Evolutionary conservation across 1,140 invertebrate genomes (phyloP).

Genomic region (Drosophila sp.): DNA sequence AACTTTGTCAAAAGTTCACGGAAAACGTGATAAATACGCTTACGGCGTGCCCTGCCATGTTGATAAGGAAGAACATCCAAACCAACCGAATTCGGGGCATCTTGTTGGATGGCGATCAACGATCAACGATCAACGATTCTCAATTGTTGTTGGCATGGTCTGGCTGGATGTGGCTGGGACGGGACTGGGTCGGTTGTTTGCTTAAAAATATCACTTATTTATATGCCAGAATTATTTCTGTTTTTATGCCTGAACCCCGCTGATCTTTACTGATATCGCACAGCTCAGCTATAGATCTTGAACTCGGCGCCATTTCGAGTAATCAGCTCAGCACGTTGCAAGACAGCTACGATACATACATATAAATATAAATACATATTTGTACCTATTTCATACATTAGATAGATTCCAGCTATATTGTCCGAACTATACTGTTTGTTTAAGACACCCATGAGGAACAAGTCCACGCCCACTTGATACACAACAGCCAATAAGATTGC

Average conservation of each 20-base stretch:
- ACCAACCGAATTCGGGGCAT: conserved; percentile 36
- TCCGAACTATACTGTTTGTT: conserved; percentile 6
- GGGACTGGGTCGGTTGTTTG: conserved; percentile 22
- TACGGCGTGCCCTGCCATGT: conserved; percentile 33
- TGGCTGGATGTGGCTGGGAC: background rate
- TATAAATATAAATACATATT: background rate
- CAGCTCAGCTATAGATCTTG: conserved; percentile 1
- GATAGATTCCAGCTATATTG: conserved; percentile 16
- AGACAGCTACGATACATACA: conserved; percentile 27
- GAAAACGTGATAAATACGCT: conserved; percentile 82
- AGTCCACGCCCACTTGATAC: conserved; percentile 63
- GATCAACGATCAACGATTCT: conserved; percentile 45
- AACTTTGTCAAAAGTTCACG: conserved; percentile 84
- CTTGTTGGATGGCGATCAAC: conserved; percentile 12
- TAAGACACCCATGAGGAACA: conserved; percentile 40
- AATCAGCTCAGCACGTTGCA: conserved; percentile 7
- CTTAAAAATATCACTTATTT: conserved; percentile 34
- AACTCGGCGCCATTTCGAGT: background rate
- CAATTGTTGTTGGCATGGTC: conserved; percentile 20
- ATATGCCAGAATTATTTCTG: conserved; percentile 39
- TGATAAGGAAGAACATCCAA: conserved; percentile 57
- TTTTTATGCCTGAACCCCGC: conserved; percentile 63
- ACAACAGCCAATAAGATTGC: conserved; percentile 73
- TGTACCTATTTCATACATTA: conserved; percentile 5
- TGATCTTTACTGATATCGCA: conserved; percentile 75